These are phyloP conservation scores for Pachypanchax playfairii DNA, from an alignment of 2,113 vertebrate species.

Conservation along the genomic window DNA sequence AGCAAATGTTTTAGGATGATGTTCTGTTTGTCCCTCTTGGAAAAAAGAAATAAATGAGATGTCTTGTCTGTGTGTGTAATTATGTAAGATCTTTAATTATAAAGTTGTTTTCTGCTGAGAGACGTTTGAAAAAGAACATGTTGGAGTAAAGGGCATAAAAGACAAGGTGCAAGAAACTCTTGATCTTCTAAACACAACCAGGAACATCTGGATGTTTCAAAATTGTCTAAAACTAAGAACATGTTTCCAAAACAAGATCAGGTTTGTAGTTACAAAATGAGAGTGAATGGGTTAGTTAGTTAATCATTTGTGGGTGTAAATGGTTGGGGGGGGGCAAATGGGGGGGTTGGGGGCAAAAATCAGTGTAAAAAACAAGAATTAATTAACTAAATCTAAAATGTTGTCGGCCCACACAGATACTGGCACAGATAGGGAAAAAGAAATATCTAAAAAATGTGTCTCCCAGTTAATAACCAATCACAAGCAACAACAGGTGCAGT, in stretches of 20 bases:
- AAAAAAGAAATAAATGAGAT: neutral
- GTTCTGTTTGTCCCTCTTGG: neutral
- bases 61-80: slow-evolving; percentile 24
- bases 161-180: no score
- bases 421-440: neutral
- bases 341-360: no score
- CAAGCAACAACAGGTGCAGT: neutral
- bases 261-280: neutral
- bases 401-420: slow-evolving; percentile 2
- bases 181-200: no score
- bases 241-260: neutral
- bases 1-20: slow-evolving; percentile 21
- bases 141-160: no score
- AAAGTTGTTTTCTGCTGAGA: no score
- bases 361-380: neutral
- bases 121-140: no score
- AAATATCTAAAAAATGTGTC: neutral
- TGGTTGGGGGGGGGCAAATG: neutral
- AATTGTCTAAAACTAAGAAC: no score
- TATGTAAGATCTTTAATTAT: slow-evolving; percentile 25
- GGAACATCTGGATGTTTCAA: no score
- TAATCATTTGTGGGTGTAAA: neutral
- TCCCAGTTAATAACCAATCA: neutral
- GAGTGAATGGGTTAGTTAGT: no score
- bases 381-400: slow-evolving; percentile 7